phyloP scores from a whole-genome alignment of 2,888 invertebrate species.

The Tinea trinotella region DNA sequence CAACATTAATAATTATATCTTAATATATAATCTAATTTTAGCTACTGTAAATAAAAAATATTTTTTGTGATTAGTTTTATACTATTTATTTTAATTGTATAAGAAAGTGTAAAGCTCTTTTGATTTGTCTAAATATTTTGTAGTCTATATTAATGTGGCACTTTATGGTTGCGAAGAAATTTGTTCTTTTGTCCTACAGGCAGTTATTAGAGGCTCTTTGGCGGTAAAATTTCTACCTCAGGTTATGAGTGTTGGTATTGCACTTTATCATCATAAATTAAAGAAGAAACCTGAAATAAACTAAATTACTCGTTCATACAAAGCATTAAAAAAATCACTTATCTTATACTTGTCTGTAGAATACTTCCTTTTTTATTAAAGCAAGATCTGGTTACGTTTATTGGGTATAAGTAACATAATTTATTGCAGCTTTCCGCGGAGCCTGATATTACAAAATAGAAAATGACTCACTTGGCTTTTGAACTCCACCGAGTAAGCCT shows the following conservation, averaged over 20 bases:
- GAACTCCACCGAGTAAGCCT: constrained; percentile 66
- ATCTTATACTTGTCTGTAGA: not conserved
- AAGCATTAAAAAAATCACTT: constrained; percentile 2
- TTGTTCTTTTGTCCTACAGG: constrained; percentile 52
- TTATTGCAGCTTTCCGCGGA: constrained; percentile 31
- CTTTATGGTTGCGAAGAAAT: constrained; percentile 39
- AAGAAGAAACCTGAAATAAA: not conserved
- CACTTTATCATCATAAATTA: constrained; percentile 30
- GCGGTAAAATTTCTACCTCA: constrained; percentile 28
- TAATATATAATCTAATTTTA: too few relatives aligned
- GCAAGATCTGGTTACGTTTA: too few relatives aligned
- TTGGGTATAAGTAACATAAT: constrained; percentile 43
- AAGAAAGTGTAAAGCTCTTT: too few relatives aligned
- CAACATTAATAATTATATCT: too few relatives aligned
- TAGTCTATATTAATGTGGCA: constrained; percentile 22
- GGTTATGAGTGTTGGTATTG: constrained; percentile 24
- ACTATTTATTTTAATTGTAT: too few relatives aligned
- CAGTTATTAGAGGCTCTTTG: constrained; percentile 45
- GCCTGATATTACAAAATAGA: constrained; percentile 39
- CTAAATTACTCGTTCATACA: not conserved
- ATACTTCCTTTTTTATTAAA: too few relatives aligned
- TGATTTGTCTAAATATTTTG: not conserved
- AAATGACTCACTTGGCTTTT: constrained; percentile 58
- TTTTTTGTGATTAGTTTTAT: too few relatives aligned
- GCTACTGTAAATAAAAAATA: too few relatives aligned